Evolutionary conservation across 2,888 invertebrate genomes (phyloP).

Genomic region (Chloroclysta siterata): DNA sequence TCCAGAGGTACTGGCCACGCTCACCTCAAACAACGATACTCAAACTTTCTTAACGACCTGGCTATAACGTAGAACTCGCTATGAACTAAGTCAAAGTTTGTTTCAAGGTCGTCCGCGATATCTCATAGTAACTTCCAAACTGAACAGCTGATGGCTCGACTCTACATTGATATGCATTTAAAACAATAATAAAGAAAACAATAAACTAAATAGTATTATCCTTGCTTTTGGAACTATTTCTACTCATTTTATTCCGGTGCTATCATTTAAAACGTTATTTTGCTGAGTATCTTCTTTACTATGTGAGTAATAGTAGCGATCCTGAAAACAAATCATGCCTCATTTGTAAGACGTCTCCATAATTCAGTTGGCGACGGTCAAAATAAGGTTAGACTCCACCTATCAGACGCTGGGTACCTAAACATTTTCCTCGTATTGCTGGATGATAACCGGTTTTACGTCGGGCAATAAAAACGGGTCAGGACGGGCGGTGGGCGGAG

Average conservation of each 20-base stretch:
- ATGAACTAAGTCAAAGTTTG: conserved; percentile 77
- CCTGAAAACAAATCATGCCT: conserved; percentile 64
- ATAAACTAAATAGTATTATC: conserved; percentile 24
- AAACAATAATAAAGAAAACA: conserved; percentile 35
- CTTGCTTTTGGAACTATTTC: conserved; percentile 28
- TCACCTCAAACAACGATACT: conserved; percentile 65
- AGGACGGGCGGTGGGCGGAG: conserved; percentile 74
- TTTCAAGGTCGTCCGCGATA: conserved; percentile 77
- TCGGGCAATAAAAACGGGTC: conserved; percentile 83
- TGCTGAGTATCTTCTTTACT: conserved; percentile 37
- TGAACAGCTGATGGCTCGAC: conserved; percentile 48
- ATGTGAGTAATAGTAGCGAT: conserved; percentile 40
- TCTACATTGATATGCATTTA: conserved; percentile 40
- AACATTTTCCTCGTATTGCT: conserved; percentile 78
- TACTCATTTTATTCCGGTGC: conserved; percentile 44
- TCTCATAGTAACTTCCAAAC: conserved; percentile 56
- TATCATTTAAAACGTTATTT: conserved; percentile 47
- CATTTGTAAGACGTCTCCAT: conserved; percentile 67
- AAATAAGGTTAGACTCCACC: conserved; percentile 69
- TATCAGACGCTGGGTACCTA: conserved; percentile 69
- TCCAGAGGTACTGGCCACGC: conserved; percentile 87
- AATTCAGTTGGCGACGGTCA: conserved; percentile 64
- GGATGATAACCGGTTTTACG: conserved; percentile 72
- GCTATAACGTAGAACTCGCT: conserved; percentile 74
- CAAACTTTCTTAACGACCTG: conserved; percentile 80